A percentile compares a stretch with the other conserved stretches of the same genome.
These are phyloP conservation scores for Cotesia chilonis DNA, from an alignment of 1,140 invertebrate genomes.

Conservation along the genomic window DNA sequence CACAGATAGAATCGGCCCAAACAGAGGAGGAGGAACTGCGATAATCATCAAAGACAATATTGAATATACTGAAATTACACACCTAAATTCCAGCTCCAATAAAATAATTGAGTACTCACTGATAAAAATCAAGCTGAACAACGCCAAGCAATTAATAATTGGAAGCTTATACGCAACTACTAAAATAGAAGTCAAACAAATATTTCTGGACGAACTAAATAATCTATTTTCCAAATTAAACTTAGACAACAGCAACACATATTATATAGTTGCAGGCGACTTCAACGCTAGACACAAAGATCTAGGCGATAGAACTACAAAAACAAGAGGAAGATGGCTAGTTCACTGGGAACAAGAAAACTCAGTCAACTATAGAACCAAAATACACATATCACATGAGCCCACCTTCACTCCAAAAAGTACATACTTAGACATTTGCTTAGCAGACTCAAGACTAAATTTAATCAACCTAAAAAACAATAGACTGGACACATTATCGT, in stretches of 20 bases:
- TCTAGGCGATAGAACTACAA: conserved; percentile 5
- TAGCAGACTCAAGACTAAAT: not conserved
- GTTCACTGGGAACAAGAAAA: conserved; percentile 4
- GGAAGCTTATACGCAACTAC: conserved; percentile 13
- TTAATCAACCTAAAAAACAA: not conserved
- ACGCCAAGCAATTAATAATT: not conserved
- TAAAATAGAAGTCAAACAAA: not conserved
- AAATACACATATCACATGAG: not conserved
- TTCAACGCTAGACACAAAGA: conserved; percentile 26
- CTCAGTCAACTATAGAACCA: not conserved
- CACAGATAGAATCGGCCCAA: not conserved
- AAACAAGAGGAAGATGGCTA: conserved; percentile 2
- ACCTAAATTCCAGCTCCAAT: conserved; percentile 1
- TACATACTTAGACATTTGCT: conserved; percentile 10
- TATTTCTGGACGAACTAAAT: conserved; percentile 16
- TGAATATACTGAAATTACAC: not conserved
- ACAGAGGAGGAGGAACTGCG: conserved; percentile 24
- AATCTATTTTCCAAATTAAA: conserved; percentile 4
- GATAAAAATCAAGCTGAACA: conserved; percentile 42
- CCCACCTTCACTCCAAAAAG: not conserved
- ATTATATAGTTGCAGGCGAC: conserved; percentile 26
- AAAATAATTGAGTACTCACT: conserved; percentile 45
- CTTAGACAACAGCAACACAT: conserved; percentile 9
- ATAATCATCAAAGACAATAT: conserved; percentile 14
- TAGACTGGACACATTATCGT: not conserved